phyloP scores from a whole-genome alignment of 2,113 vertebrate genomes.

The Sapayoa aenigma region DNA sequence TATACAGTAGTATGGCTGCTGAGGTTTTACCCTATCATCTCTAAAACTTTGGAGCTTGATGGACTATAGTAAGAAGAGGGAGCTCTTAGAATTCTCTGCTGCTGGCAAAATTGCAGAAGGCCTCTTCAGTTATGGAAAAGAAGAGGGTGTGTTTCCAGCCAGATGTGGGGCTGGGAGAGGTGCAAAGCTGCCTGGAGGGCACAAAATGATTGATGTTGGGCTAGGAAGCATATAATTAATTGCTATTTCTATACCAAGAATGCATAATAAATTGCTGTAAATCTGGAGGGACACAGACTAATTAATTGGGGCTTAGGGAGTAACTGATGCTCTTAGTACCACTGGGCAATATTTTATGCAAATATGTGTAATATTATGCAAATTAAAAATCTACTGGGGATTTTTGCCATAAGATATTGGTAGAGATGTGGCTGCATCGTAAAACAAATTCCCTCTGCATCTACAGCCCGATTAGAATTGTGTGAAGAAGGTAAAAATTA shows the following conservation, averaged over 20 bases:
- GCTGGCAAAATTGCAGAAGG: neutral
- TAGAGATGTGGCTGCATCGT: constrained; percentile 19
- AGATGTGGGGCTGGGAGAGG: neutral
- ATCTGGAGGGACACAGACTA: constrained; percentile 54
- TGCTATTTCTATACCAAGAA: constrained; percentile 31
- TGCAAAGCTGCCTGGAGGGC: neutral
- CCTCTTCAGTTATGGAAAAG: neutral
- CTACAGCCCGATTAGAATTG: neutral
- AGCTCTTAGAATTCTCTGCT: neutral
- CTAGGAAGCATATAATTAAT: constrained; percentile 39
- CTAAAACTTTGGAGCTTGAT: neutral
- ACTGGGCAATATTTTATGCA: constrained; percentile 63
- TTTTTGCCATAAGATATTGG: constrained; percentile 47
- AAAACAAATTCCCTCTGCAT: constrained; percentile 21
- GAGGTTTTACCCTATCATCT: neutral
- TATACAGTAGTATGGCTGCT: neutral
- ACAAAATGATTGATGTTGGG: constrained; percentile 38
- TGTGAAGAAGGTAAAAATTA: neutral
- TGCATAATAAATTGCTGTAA: constrained; percentile 37
- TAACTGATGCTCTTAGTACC: constrained; percentile 23
- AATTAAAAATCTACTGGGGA: constrained; percentile 37
- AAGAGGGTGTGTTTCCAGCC: neutral
- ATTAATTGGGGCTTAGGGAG: constrained; percentile 63
- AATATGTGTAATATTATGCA: constrained; percentile 62
- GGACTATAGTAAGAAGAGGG: neutral